These are phyloP conservation scores for Brenthis hecate DNA, from an alignment of 2,888 invertebrate genomes.

Conservation along the genomic window DNA sequence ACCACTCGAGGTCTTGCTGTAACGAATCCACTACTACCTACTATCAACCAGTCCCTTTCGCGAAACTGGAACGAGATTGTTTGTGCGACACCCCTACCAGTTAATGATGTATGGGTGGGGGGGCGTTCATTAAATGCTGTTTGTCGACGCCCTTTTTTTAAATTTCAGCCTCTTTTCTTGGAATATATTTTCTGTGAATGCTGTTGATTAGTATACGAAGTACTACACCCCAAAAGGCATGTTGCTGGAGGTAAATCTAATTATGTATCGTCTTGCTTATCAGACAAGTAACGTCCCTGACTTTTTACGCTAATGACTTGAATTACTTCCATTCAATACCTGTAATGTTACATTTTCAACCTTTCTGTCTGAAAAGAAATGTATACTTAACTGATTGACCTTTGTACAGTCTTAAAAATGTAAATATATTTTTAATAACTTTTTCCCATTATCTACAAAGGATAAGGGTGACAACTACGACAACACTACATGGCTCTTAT, in stretches of 20 bases:
- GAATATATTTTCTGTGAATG: slow-evolving; percentile 48
- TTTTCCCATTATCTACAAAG: slow-evolving; percentile 41
- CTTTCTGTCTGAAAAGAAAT: slow-evolving; percentile 16
- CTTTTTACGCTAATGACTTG: slow-evolving; percentile 43
- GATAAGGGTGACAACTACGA: slow-evolving; percentile 59
- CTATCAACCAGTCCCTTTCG: slow-evolving; percentile 72
- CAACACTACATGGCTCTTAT: slow-evolving; percentile 58
- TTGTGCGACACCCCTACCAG: slow-evolving; percentile 71
- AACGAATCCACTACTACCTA: slow-evolving; percentile 77
- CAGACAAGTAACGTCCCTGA: slow-evolving; percentile 39
- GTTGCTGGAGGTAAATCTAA: slow-evolving; percentile 44
- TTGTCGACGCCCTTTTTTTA: slow-evolving; percentile 59
- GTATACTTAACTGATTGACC: slow-evolving; percentile 40
- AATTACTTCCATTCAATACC: slow-evolving; percentile 38
- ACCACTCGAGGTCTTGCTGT: slow-evolving; percentile 75
- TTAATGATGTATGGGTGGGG: slow-evolving; percentile 73
- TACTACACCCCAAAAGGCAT: slow-evolving; percentile 42
- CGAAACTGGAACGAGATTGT: slow-evolving; percentile 76
- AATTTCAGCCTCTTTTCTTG: slow-evolving; percentile 47
- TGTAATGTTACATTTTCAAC: slow-evolving; percentile 22
- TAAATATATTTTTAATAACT: slow-evolving; percentile 5
- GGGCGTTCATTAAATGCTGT: slow-evolving; percentile 67
- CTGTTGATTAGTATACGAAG: slow-evolving; percentile 48
- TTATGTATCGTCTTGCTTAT: slow-evolving; percentile 45
- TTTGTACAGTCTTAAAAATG: slow-evolving; percentile 31